Base-by-base conservation (phyloP, 1,140 invertebrate genomes). In the Eupristina koningsbergeri region DNA sequence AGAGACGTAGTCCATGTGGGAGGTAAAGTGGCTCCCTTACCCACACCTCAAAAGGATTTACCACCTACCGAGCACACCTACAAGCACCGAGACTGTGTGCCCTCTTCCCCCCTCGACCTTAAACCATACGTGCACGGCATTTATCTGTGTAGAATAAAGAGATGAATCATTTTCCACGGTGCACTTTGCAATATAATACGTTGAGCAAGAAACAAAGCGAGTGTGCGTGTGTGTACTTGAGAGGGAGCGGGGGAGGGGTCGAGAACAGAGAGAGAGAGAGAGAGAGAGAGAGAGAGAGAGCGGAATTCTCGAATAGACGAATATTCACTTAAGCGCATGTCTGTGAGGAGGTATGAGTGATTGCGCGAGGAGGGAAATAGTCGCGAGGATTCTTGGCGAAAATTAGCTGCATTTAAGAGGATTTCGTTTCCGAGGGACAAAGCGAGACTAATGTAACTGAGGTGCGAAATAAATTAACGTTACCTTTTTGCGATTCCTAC, bases 1-100 rank as follows among this genome's bases (percentile, higher is more conserved):
- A 31, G 73, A 63, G 73, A 64, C 13, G 26, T 31, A n/a, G 26
- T 31, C 76, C 73, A 86, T 83, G 86, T 86, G 86, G 87, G 86
- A 86, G 86, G 86, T 85, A 81, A 84, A 84, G 69, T 39, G 76
- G 82, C 76, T 69, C 82, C 58, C 34, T 80, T 39, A 63, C 67
- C 58, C 77, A 15, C 22, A 69, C n/a, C 50, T 29, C 41, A 31
- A n/a, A 73, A 67, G 71, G 34, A 76, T 64, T 76, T 84, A 80
- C 83, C 78, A 80, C 77, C 83, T 80, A 76, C 83, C 71, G 83
- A 74, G 83, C n/a, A 36, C 50, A 34, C 47, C 29, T 47, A 61
- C 74, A n/a, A n/a, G 36, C 41, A 58, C 3, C 26, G 11, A 31
- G 61, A 39, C 58, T 36, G 9, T 58, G 34, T 39, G n/a, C n/a